Conservation (phyloP, 2,888 invertebrate species). For the Mamestra brassicae region DNA sequence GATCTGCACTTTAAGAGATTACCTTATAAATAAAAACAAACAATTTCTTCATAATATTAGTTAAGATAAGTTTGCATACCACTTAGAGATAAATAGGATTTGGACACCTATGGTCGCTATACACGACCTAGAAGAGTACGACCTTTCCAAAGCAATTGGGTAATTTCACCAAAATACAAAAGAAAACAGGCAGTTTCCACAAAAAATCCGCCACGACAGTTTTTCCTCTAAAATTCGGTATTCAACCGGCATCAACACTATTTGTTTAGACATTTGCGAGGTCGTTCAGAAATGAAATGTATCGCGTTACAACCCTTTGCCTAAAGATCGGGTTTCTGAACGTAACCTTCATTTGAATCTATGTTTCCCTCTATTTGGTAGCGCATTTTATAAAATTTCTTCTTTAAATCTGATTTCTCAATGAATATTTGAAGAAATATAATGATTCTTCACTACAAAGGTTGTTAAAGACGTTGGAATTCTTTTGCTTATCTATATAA, state of each 20-base stretch:
- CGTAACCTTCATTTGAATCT: conserved; percentile 8
- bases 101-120: not conserved
- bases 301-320: conserved; percentile 43
- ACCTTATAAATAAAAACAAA: too few relatives aligned
- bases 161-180: conserved; percentile 1
- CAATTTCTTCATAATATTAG: not conserved
- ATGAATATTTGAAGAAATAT: not conserved
- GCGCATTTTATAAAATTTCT: not conserved
- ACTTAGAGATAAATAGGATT: not conserved
- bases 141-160: not conserved
- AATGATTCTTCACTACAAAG: not conserved
- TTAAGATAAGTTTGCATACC: too few relatives aligned
- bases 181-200: not conserved
- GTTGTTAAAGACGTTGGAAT: not conserved
- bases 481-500: too few relatives aligned
- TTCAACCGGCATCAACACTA: conserved; percentile 25
- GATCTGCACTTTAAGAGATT: too few relatives aligned
- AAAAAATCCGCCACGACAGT: not conserved
- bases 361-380: conserved; percentile 8
- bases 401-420: not conserved
- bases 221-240: conserved; percentile 13
- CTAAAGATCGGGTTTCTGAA: conserved; percentile 17
- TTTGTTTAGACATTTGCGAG: conserved; percentile 48
- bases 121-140: not conserved
- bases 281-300: conserved; percentile 20